Evolutionary conservation across 2,888 invertebrate species (phyloP), one percentile per base, ranked within the genome.

Genomic region (Temnothorax rugatulus): DNA sequence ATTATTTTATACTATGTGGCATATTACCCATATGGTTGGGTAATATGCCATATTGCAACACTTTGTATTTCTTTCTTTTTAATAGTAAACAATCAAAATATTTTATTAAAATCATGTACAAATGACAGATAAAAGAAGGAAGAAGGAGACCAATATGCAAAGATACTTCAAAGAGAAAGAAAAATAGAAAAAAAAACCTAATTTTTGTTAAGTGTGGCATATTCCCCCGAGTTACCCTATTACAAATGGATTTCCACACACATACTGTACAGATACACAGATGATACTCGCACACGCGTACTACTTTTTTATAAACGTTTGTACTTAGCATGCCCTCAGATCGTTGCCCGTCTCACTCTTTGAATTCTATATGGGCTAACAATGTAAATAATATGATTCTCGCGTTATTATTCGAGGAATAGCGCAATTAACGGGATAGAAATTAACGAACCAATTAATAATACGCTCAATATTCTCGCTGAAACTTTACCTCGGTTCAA

Each of bases 371-470:
- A 54, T 21, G 47, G 2, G 8, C 34, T 59, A 59, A 47, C 11
- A 44, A 68, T 57, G 21, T 69, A 47, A 69, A 59, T 34, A 79
- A 18, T 18, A 68, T 15, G 1, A 54, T 34, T 69, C 44, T 79
- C 47, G 68, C 25, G 47, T 52, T 68, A 44, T 68, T 4, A 47
- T 59, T 79, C 34, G 34, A 57, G 38, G 11, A 68, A 59, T 47
- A 15, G 11, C 47, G 11, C 52, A 68, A 69, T 79, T 77, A 77
- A 44, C 38, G 18, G 11, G 18, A 47, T 69, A 34, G 41, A 79
- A 47, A 18, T 59, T 66, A 69, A 79, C 21, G 79, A 79, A 69
- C 47, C 47, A 54, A 34, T 38, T 69, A 54, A 77, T 21, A n/a
- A 59, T 41, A 34, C 18, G 25, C 34, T 18, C 18, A 18, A 79